A percentile compares a stretch with the other conserved stretches of the same genome.
Evolutionary conservation across 2,797 vertebrate species (phyloP).

Genomic region (Neoniphon sammara): DNA sequence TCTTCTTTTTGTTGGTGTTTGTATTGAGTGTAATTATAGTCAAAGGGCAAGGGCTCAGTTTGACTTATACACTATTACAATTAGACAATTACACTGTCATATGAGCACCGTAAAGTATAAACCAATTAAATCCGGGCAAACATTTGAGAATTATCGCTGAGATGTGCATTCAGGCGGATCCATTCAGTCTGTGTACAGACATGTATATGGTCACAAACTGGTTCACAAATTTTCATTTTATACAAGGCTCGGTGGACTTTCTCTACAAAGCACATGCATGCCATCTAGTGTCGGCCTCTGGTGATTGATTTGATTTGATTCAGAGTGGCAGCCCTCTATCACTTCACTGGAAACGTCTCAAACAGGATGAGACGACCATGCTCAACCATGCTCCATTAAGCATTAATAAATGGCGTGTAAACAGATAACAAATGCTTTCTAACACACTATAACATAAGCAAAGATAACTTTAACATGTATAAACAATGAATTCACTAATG

Average conservation of each 20-base stretch:
- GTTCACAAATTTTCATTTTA: background rate
- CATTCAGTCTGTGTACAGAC: background rate
- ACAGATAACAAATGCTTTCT: no score
- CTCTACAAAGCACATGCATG: conserved; percentile 36
- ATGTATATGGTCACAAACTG: conserved; percentile 2
- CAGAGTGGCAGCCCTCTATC: background rate
- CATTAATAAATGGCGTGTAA: no score
- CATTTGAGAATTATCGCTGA: conserved; percentile 19
- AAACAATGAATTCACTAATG: no score
- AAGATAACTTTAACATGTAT: no score
- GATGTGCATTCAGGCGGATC: background rate
- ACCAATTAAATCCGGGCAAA: conserved; percentile 52
- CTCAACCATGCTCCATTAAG: no score
- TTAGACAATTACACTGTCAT: background rate
- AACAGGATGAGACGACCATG: background rate
- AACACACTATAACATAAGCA: no score
- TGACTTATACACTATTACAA: background rate
- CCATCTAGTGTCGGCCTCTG: conserved; percentile 62
- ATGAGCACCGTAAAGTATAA: conserved; percentile 12
- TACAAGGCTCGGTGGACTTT: background rate
- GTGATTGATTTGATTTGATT: background rate
- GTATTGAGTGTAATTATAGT: conserved; percentile 32
- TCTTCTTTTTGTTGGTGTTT: conserved; percentile 42
- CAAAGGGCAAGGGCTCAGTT: conserved; percentile 36
- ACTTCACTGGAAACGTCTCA: background rate